Evolutionary conservation across 2,797 vertebrate genomes (phyloP).

Genomic region (Crocidura indochinensis): DNA sequence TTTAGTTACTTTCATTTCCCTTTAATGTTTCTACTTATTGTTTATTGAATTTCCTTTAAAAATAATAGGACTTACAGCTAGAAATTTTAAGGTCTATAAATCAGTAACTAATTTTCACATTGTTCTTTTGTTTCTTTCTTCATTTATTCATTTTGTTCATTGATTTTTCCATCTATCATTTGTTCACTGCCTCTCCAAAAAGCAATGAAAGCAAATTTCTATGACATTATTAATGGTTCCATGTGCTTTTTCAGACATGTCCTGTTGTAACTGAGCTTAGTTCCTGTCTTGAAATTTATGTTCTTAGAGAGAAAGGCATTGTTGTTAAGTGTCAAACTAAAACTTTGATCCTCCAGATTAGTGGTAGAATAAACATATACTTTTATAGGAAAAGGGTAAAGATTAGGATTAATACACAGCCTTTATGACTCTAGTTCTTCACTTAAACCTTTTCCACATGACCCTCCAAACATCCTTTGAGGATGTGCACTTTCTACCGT

Average conservation of each 20-base stretch:
- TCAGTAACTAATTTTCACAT: constrained; percentile 31
- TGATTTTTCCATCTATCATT: constrained; percentile 46
- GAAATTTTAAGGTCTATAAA: constrained; percentile 13
- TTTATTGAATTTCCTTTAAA: constrained; percentile 26
- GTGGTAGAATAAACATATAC: constrained; percentile 64
- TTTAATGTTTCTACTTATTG: constrained; percentile 43
- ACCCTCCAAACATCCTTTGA: constrained; percentile 6
- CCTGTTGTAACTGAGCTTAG: constrained; percentile 75
- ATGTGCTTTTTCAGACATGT: constrained; percentile 77
- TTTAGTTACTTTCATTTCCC: constrained; percentile 46
- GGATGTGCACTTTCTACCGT: neutral
- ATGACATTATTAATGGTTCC: constrained; percentile 74
- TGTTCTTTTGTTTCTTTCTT: constrained; percentile 59
- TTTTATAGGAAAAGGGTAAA: constrained; percentile 47
- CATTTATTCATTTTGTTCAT: constrained; percentile 67
- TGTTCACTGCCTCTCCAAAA: constrained; percentile 85
- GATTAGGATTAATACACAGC: constrained; percentile 26
- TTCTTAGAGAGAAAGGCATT: constrained; percentile 64
- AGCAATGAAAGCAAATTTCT: constrained; percentile 79
- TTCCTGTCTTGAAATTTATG: constrained; percentile 78
- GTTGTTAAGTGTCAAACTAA: constrained; percentile 49
- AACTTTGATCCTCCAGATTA: constrained; percentile 69
- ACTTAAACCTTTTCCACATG: constrained; percentile 24
- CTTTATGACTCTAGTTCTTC: constrained; percentile 25
- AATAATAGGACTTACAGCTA: constrained; percentile 27